Evolutionary conservation across 1,140 invertebrate species (phyloP), one percentile per base, ranked within the genome.

Genomic region (Drosophila quadrilineata): DNA sequence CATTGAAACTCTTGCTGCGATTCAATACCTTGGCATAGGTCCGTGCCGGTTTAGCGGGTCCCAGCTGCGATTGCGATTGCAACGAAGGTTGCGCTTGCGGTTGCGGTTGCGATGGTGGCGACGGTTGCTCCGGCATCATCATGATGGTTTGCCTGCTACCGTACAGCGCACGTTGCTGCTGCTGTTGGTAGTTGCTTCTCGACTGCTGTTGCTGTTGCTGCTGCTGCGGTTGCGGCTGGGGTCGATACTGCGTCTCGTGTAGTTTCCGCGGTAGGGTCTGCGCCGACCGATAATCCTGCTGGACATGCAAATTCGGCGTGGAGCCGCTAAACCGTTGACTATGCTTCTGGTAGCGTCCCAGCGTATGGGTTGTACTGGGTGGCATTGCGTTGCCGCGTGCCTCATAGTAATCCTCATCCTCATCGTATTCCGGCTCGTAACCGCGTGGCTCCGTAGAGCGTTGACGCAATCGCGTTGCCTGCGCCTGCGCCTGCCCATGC

Each of bases 1-100:
- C 94, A 90, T 95, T 96, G 90, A 97, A 96, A 89, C 95, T 96
- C 89, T 96, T 95, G 90, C 95, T 96, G 46, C 95, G 91, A 12
- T 94, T 93, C 6, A 96, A 89, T 0, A 94, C 93, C 74, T 94
- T 94, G 10, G 84, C 82, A 84, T 95, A 95, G 6, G 94, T 94
- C 60, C 94, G 89, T 22, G 94, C 93, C 1, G 94, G 94, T 88
- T 95, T 95, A 0, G 92, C 92, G 0, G 94, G 94, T 6, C 92
- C 92, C 38, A 41, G 52, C 75, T 49, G 46, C 65, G 35, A 28
- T 41, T 38, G 60, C 38, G 29, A 14, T 12, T 66, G 38, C 6
- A 33, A 16, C 0, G 16, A 19, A 5, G 40, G 56, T 6, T 58
- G 69, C 56, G 58, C 62, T 88, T 88, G 93, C 93, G 54, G 69